These are phyloP conservation scores for Merluccius polli DNA, from an alignment of 2,797 vertebrate species.

Conservation along the genomic window DNA sequence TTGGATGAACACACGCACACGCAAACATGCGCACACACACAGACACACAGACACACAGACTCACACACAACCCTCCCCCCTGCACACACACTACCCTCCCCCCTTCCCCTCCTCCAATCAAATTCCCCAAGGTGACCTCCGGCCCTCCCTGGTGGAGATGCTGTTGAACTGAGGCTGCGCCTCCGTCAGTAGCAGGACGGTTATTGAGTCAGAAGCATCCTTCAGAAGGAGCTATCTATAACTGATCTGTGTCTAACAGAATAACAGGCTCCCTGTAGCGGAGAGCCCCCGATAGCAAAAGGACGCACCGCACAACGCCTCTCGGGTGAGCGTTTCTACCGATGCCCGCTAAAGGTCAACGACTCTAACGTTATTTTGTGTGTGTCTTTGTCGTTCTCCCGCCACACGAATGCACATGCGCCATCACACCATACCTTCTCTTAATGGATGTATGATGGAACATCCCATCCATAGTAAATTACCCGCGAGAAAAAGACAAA, in stretches of 20 bases:
- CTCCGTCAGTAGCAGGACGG: not conserved
- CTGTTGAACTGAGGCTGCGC: not conserved
- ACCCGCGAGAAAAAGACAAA: not conserved
- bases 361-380: too few species aligned
- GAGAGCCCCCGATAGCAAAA: not conserved
- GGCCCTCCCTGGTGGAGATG: not conserved
- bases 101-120: not conserved
- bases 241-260: not conserved
- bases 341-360: not conserved
- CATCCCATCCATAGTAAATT: too few species aligned
- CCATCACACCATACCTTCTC: not conserved
- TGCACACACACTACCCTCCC: not conserved
- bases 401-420: not conserved
- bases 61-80: not conserved
- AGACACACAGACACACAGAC: not conserved
- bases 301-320: too few species aligned
- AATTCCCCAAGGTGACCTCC: slow-evolving; percentile 53
- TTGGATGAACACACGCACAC: not conserved
- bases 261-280: not conserved
- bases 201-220: not conserved
- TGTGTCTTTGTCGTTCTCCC: too few species aligned
- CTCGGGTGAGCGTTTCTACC: not conserved
- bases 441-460: not conserved
- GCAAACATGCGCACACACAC: not conserved
- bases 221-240: not conserved